These are phyloP conservation scores for Entomyzon cyanotis DNA, from an alignment of 2,113 vertebrate species.

Conservation along the genomic window DNA sequence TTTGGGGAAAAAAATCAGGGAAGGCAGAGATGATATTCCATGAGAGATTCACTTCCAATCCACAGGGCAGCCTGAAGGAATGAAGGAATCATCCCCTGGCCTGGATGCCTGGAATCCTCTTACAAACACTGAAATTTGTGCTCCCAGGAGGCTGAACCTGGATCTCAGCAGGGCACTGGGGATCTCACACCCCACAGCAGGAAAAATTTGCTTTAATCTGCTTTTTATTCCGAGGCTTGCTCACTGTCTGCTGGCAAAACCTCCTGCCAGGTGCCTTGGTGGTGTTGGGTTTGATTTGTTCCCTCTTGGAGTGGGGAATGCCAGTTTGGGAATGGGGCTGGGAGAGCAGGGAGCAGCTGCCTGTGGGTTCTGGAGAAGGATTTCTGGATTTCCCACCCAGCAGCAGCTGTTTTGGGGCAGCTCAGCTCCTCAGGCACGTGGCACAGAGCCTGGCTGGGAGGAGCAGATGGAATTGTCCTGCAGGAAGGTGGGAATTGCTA, in stretches of 20 bases:
- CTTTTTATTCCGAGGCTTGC: not conserved
- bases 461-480: not conserved
- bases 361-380: not conserved
- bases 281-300: conserved; percentile 5
- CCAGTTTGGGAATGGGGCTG: not conserved
- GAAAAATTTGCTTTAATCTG: not conserved
- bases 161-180: not conserved
- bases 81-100: not conserved
- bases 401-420: conserved; percentile 30
- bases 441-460: not conserved
- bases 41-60: not conserved
- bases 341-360: conserved; percentile 30
- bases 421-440: conserved; percentile 8
- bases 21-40: not conserved
- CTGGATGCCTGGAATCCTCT: not conserved
- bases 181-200: not conserved
- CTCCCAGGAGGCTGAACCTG: not conserved
- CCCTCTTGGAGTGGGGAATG: not conserved
- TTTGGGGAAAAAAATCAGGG: not conserved
- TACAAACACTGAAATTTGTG: not conserved
- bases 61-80: not conserved
- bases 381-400: conserved; percentile 4
- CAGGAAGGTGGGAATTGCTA: not conserved
- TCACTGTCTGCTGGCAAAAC: not conserved
- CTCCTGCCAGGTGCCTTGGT: not conserved